Conservation (phyloP, 2,113 vertebrate species). For the Panurus biarmicus region DNA sequence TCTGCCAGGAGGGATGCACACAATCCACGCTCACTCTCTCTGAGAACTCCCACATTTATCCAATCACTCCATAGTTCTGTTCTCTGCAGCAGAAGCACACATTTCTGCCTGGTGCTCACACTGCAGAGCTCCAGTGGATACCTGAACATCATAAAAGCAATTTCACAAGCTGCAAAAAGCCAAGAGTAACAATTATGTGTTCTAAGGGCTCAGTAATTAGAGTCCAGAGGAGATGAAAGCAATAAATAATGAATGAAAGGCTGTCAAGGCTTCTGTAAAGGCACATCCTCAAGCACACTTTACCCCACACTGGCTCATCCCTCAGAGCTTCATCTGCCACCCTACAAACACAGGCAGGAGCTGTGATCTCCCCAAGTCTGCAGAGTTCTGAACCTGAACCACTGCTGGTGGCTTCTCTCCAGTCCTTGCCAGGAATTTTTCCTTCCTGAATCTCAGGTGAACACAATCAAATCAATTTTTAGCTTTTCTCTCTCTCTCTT, state of each 20-base stretch:
- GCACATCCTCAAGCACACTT: background rate
- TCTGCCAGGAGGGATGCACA: background rate
- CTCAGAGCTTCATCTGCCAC: background rate
- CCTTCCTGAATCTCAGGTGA: background rate
- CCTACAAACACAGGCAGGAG: background rate
- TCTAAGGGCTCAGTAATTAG: slow-evolving; percentile 18
- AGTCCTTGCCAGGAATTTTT: background rate
- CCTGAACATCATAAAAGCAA: background rate
- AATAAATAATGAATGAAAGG: slow-evolving; percentile 7
- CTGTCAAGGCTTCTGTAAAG: background rate
- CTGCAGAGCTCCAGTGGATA: background rate
- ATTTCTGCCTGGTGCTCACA: background rate
- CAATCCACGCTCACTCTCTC: background rate
- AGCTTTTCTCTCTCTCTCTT: fast-evolving
- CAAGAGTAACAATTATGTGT: background rate
- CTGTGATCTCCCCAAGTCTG: fast-evolving
- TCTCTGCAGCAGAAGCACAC: background rate
- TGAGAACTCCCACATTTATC: background rate
- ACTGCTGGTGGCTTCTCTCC: background rate
- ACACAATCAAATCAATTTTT: background rate
- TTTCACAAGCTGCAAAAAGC: background rate
- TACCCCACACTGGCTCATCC: background rate
- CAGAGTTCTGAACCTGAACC: background rate
- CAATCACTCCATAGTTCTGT: background rate
- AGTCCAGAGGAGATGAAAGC: slow-evolving; percentile 30